These are phyloP conservation scores for Tinea trinotella DNA, from an alignment of 2,888 invertebrate species.

Conservation along the genomic window DNA sequence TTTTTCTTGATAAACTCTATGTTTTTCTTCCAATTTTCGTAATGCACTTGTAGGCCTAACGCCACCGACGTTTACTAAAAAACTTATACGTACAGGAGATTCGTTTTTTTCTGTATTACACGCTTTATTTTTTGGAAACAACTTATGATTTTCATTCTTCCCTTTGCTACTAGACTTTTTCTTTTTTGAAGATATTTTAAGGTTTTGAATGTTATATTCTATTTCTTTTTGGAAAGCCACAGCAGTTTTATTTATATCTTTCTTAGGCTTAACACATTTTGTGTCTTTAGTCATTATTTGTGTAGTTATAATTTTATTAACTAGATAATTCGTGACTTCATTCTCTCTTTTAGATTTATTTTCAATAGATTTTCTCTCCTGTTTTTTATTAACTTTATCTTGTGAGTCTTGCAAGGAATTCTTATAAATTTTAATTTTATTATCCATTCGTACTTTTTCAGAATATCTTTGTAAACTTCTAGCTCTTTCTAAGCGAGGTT, in stretches of 20 bases:
- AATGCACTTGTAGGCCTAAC: constrained; percentile 45
- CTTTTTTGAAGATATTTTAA: not conserved
- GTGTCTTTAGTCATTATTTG: constrained; percentile 23
- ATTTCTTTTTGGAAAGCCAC: constrained; percentile 30
- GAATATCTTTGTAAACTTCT: constrained; percentile 63
- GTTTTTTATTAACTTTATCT: no score
- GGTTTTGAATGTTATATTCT: not conserved
- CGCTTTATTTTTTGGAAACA: not conserved
- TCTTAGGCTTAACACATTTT: constrained; percentile 30
- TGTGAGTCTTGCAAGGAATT: constrained; percentile 34
- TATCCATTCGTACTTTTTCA: constrained; percentile 61
- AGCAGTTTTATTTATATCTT: constrained; percentile 36
- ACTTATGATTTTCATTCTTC: not conserved
- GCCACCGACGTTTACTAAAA: constrained; percentile 49
- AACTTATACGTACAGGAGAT: constrained; percentile 52
- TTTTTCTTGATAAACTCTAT: constrained; percentile 55
- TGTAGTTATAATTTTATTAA: constrained; percentile 36
- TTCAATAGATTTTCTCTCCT: not conserved
- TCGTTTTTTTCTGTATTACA: constrained; percentile 19
- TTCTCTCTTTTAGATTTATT: constrained; percentile 24
- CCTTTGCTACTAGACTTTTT: constrained; percentile 21
- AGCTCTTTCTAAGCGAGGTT: constrained; percentile 57
- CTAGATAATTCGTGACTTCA: constrained; percentile 37
- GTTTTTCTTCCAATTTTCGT: constrained; percentile 52
- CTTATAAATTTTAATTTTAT: constrained; percentile 56